A percentile compares a stretch with the other conserved stretches of the same genome.
Conservation (phyloP, 53 echinoderm and acorn worm species). For the Temnopleurus reevesii region DNA sequence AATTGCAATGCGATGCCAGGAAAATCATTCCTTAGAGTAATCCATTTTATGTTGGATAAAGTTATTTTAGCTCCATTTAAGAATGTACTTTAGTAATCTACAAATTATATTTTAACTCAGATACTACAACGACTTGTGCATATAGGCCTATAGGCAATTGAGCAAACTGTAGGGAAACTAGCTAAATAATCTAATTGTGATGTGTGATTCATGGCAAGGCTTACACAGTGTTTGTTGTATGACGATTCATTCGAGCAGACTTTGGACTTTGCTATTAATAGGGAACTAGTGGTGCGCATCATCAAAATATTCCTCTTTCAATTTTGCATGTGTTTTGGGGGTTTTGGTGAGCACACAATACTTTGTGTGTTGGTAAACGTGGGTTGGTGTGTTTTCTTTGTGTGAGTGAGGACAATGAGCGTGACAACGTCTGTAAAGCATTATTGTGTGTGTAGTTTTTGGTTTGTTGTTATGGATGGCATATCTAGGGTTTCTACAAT, state of each 20-base stretch:
- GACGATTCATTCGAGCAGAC: slow-evolving; percentile 14
- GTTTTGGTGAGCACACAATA: background rate
- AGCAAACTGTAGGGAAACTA: background rate
- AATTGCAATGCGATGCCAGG: too few species aligned
- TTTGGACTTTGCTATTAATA: background rate
- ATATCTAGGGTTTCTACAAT: background rate
- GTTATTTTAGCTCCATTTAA: too few species aligned
- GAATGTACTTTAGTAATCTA: too few species aligned
- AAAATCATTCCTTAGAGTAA: too few species aligned
- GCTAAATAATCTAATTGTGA: slow-evolving; percentile 4
- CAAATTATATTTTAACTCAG: too few species aligned
- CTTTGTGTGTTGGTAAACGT: background rate
- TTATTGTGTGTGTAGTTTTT: background rate
- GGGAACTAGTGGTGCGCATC: slow-evolving; percentile 7
- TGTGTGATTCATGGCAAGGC: slow-evolving; percentile 21
- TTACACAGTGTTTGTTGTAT: slow-evolving; percentile 9
- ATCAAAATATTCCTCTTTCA: background rate
- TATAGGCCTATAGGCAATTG: too few species aligned
- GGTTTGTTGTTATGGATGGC: background rate
- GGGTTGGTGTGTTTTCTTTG: background rate
- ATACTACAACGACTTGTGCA: too few species aligned
- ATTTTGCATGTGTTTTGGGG: slow-evolving; percentile 13
- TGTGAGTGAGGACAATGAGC: background rate
- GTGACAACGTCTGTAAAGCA: background rate
- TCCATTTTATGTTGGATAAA: too few species aligned